Evolutionary conservation across 37 sponge, comb jelly and placozoan genomes (phyloP).

Genomic region (Spongilla lacustris): DNA sequence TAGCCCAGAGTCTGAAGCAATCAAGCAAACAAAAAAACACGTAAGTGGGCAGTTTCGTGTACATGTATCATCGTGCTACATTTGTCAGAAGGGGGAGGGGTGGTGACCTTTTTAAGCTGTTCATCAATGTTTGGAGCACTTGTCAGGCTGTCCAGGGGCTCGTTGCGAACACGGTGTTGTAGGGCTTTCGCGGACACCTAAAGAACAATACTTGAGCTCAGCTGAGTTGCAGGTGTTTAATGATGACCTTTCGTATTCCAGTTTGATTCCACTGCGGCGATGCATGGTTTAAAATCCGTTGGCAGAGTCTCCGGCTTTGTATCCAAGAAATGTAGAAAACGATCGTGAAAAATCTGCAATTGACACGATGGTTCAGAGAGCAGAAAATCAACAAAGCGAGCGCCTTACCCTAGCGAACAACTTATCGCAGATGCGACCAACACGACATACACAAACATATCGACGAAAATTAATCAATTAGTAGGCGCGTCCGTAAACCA

Average conservation of each 20-base stretch:
- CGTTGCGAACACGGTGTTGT: not conserved
- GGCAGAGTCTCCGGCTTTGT: not conserved
- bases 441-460: not conserved
- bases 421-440: not conserved
- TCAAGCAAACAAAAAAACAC: not conserved
- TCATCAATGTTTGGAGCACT: constrained; percentile 55
- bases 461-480: not conserved
- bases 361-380: not conserved
- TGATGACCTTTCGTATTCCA: not conserved
- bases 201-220: not conserved
- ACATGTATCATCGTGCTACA: not conserved
- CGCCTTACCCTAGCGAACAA: not conserved
- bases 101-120: constrained; percentile 52
- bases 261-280: not conserved
- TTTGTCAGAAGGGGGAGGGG: not conserved
- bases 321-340: not conserved
- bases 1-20: constrained; percentile 20
- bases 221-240: not conserved
- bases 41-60: no score
- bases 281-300: not conserved
- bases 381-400: not conserved
- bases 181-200: not conserved
- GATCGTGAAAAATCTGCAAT: not conserved
- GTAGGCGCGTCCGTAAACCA: not conserved
- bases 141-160: constrained; percentile 23